Base-by-base conservation (phyloP, 1,140 invertebrate genomes). In the Drosophila kurseongensis region DNA sequence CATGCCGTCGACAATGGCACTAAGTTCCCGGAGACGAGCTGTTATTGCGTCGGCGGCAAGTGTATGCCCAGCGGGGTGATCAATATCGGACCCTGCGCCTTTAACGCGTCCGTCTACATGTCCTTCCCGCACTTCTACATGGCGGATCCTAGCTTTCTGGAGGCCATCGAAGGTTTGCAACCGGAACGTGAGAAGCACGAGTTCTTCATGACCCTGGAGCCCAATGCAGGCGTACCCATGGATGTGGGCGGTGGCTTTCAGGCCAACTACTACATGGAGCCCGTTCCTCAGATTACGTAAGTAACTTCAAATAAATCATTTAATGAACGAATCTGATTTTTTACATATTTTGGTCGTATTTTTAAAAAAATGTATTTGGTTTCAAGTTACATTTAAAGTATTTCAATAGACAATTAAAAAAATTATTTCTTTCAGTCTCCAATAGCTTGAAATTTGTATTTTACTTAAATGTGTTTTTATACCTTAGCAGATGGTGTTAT, bases 81-180 rank as follows among this genome's bases (percentile, higher is more conserved):
- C 71, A 95, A 96, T 89, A 94, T 96, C 13, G 94, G 94, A 1
- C 92, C 93, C 5, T 96, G 96, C 59, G 93, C 94, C 75, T 96
- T 92, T 79, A 95, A 95, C 36, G 94, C 96, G 1, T 97, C 97
- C 0, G 94, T 96, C 2, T 97, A 96, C 76, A 93, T 97, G 56
- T 97, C 97, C 5, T 95, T 96, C 74, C 97, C 97, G 0, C 97
- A 98, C 92, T 98, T 98, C 93, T 96, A 96, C 82, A 92, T 95
- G 68, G 97, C 95, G 0, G 97, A 98, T 92, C 93, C 94, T 0
- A 94, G 91, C 68, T 96, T 97, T 55, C 71, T 91, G 14, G 77
- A 95, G 0, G 91, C 93, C 7, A 94, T 98, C 2, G 91, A 93
- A 0, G 97, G 97, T 29, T 92, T 98, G 91, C 71, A 93, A 0